These are phyloP conservation scores for Microctenopoma lineatum DNA, from an alignment of 2,797 vertebrate genomes.

Conservation along the genomic window DNA sequence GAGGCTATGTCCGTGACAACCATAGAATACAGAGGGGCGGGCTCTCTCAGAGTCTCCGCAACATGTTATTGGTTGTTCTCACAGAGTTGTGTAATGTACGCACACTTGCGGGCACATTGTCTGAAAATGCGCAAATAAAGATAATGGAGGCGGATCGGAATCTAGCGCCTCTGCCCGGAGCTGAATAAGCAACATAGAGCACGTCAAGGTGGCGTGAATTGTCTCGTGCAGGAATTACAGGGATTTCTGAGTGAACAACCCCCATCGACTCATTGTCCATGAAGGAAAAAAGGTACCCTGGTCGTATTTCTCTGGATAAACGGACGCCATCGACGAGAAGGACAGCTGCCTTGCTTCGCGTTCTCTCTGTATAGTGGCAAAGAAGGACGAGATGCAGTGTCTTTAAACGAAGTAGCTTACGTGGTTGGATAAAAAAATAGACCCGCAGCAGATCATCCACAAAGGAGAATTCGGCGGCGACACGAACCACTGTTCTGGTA, in stretches of 20 bases:
- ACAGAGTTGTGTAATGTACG: conserved; percentile 46
- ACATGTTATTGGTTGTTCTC: conserved; percentile 65
- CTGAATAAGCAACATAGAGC: neutral
- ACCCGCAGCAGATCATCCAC: conserved; percentile 3
- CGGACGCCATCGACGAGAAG: conserved; percentile 37
- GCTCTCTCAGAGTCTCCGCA: conserved; percentile 25
- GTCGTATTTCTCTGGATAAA: conserved; percentile 1
- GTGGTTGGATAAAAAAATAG: neutral
- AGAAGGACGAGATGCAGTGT: conserved; percentile 1
- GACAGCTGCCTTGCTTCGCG: neutral
- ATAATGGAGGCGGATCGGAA: conserved; percentile 37
- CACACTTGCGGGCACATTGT: conserved; percentile 57
- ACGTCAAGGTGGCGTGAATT: neutral
- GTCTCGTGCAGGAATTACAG: neutral
- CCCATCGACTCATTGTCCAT: neutral
- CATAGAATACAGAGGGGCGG: conserved; percentile 68
- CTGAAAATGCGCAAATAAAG: conserved; percentile 62
- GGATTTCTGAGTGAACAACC: neutral
- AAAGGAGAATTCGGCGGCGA: neutral
- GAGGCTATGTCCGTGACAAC: conserved; percentile 22
- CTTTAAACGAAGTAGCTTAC: no score
- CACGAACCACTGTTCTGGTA: conserved; percentile 56
- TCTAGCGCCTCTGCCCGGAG: neutral
- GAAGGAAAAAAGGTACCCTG: neutral
- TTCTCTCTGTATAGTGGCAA: neutral